These are phyloP conservation scores for Neomonachus schauinslandi DNA, from an alignment of 2,113 vertebrate genomes.

Conservation along the genomic window DNA sequence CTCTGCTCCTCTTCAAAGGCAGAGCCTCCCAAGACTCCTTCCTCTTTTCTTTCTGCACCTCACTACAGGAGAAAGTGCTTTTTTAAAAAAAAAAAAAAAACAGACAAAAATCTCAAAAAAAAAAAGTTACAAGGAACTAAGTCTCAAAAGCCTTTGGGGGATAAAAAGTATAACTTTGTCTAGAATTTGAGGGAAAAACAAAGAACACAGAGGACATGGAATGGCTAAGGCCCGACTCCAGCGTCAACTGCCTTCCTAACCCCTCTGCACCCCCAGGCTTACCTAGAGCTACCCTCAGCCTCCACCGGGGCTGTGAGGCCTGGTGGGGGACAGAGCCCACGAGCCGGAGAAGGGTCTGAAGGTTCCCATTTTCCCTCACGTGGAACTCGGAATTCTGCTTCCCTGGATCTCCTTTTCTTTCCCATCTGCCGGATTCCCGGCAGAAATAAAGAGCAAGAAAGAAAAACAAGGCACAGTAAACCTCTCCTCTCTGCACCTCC, in stretches of 20 bases:
- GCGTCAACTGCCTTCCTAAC: rapidly evolving
- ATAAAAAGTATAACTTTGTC: constrained; percentile 35
- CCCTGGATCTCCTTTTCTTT: no score
- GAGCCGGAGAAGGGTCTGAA: not conserved
- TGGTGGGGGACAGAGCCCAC: rapidly evolving
- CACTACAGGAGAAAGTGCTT: constrained; percentile 16
- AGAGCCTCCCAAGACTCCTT: not conserved
- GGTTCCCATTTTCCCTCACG: rapidly evolving
- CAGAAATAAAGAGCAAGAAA: not conserved
- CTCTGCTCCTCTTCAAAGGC: not conserved
- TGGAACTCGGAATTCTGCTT: no score
- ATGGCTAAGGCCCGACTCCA: rapidly evolving
- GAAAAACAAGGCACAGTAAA: not conserved
- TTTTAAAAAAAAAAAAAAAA: not conserved
- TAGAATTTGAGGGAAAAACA: not conserved
- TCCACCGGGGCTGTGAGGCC: not conserved
- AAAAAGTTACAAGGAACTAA: not conserved
- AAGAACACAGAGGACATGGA: rapidly evolving
- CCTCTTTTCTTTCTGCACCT: not conserved
- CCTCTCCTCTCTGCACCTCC: not conserved
- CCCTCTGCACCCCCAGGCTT: rapidly evolving
- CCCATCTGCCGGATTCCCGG: not conserved
- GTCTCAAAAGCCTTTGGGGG: constrained; percentile 25
- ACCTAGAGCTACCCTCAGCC: rapidly evolving
- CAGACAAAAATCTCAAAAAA: not conserved